Evolutionary conservation across 2,888 invertebrate species (phyloP).

Genomic region (Oscheius sp.): DNA sequence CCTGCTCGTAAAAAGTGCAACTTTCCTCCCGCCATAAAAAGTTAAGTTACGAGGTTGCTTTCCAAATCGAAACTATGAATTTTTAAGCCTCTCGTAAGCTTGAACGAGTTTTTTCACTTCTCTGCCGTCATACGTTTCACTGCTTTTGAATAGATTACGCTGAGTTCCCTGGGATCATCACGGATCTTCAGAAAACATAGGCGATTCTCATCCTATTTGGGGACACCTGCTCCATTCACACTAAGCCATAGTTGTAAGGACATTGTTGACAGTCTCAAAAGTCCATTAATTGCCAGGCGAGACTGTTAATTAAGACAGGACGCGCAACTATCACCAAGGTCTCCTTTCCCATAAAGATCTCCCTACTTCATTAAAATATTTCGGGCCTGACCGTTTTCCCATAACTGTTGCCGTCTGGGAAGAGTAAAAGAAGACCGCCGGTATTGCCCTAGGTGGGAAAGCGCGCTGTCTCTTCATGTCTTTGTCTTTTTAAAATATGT

Average conservation of each 20-base stretch:
- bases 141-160: conserved; percentile 1
- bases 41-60: too few relatives aligned
- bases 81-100: background rate
- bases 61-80: background rate
- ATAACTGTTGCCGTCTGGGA: too few relatives aligned
- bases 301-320: conserved; percentile 33
- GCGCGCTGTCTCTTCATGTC: background rate
- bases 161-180: background rate
- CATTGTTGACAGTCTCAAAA: conserved; percentile 26
- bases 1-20: background rate
- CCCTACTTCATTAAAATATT: too few relatives aligned
- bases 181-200: background rate
- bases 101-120: too few relatives aligned
- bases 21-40: background rate
- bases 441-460: background rate
- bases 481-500: too few relatives aligned
- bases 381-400: too few relatives aligned
- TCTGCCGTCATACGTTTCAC: background rate
- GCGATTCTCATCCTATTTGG: conserved; percentile 18
- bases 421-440: too few relatives aligned
- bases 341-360: background rate
- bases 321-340: conserved; percentile 33
- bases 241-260: conserved; percentile 27
- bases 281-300: conserved; percentile 35
- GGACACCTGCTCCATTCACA: conserved; percentile 31